phyloP scores from a whole-genome alignment of 2,888 invertebrate genomes.

The Anthrax anthrax region DNA sequence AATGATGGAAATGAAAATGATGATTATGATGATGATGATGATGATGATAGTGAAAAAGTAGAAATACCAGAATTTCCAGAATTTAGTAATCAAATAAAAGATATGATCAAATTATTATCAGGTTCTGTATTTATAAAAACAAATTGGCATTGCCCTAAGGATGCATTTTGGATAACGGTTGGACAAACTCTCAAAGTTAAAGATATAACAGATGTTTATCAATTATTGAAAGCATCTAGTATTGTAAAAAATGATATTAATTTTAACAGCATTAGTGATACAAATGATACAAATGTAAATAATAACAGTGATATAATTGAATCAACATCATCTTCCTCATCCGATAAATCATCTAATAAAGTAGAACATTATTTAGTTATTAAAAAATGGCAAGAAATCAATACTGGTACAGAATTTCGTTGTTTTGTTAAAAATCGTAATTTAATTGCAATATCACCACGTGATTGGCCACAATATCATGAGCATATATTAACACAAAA shows the following conservation, averaged over 20 bases:
- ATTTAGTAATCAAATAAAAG: conserved; percentile 10
- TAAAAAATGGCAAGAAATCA: conserved; percentile 15
- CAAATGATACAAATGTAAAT: not conserved
- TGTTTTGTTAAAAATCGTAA: conserved; percentile 14
- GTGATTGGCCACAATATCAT: conserved; percentile 16
- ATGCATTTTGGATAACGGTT: conserved; percentile 16
- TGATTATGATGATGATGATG: conserved; percentile 4
- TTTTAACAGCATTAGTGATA: no score
- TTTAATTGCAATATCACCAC: conserved; percentile 14
- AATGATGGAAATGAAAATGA: not conserved
- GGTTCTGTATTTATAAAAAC: conserved; percentile 13
- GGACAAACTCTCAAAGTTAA: conserved; percentile 13
- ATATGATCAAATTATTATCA: conserved; percentile 6
- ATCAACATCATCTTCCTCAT: no score
- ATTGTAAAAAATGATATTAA: conserved; percentile 12
- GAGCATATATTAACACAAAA: conserved; percentile 11
- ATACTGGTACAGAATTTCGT: conserved; percentile 15
- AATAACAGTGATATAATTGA: not conserved
- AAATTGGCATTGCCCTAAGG: conserved; percentile 15
- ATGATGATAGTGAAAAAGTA: conserved; percentile 9
- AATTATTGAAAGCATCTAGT: conserved; percentile 14
- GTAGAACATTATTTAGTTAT: conserved; percentile 11
- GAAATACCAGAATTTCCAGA: conserved; percentile 13
- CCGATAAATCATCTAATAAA: no score
- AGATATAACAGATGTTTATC: conserved; percentile 15